These are phyloP conservation scores for Tubulanus polymorphus DNA, from an alignment of 2,888 invertebrate species.

Conservation along the genomic window DNA sequence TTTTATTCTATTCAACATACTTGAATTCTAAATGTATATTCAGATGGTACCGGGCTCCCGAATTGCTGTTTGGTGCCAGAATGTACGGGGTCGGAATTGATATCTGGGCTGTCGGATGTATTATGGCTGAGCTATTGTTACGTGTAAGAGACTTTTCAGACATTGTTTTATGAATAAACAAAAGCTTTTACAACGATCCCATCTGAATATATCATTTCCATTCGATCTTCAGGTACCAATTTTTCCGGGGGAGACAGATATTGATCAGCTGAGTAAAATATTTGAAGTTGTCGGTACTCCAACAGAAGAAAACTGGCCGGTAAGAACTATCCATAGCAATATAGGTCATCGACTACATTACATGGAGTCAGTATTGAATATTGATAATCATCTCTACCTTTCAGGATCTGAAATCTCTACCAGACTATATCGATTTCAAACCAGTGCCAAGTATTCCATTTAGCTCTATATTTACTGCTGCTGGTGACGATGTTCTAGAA, in stretches of 20 bases:
- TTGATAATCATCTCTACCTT: no score
- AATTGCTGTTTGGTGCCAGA: slow-evolving; percentile 89
- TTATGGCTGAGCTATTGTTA: slow-evolving; percentile 81
- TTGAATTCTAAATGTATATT: no score
- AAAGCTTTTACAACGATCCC: no score
- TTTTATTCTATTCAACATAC: no score
- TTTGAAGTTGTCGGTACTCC: slow-evolving; percentile 95
- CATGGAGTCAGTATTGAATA: no score
- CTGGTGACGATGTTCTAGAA: slow-evolving; percentile 82
- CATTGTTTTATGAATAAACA: no score
- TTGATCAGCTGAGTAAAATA: slow-evolving; percentile 93
- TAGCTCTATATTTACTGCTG: slow-evolving; percentile 91
- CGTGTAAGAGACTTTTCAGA: no score
- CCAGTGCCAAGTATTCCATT: slow-evolving; percentile 77
- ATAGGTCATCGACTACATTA: no score
- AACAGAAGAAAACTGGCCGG: slow-evolving; percentile 86
- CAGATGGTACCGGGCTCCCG: slow-evolving; percentile 72
- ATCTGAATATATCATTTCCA: slow-evolving; percentile 3
- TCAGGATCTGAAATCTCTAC: slow-evolving; percentile 57
- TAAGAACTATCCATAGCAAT: no score
- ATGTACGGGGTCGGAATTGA: slow-evolving; percentile 97
- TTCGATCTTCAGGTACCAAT: slow-evolving; percentile 81
- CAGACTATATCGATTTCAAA: slow-evolving; percentile 92
- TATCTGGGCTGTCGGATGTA: slow-evolving; percentile 99
- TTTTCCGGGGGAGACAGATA: slow-evolving; percentile 92